These are phyloP conservation scores for Apeira syringaria DNA, from an alignment of 2,888 invertebrate species.

Conservation along the genomic window DNA sequence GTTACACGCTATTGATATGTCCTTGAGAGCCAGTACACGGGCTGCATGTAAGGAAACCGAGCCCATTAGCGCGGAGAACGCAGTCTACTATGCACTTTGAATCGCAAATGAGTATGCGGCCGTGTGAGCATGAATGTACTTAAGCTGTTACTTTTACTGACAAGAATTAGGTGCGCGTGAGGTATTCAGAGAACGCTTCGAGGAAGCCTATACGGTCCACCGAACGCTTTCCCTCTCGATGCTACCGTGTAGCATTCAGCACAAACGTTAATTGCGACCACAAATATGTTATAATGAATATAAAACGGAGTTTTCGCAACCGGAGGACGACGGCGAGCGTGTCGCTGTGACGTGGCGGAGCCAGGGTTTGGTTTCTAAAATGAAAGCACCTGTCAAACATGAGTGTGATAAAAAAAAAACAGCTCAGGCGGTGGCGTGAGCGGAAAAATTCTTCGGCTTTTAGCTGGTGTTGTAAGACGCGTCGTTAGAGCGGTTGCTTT, in stretches of 20 bases:
- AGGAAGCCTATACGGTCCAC: conserved; percentile 64
- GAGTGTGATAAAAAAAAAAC: no score
- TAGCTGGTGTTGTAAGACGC: conserved; percentile 29
- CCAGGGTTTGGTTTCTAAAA: conserved; percentile 55
- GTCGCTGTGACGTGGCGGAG: conserved; percentile 42
- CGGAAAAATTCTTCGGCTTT: conserved; percentile 37
- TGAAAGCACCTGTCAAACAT: conserved; percentile 58
- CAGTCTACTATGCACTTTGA: conserved; percentile 39
- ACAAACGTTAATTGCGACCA: conserved; percentile 48
- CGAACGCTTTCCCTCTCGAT: conserved; percentile 74
- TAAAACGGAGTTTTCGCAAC: conserved; percentile 47
- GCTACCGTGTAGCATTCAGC: conserved; percentile 57
- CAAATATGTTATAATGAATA: conserved; percentile 49
- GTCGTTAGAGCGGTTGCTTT: conserved; percentile 8
- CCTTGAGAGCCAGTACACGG: conserved; percentile 61
- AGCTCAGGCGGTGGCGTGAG: conserved; percentile 37
- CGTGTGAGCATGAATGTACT: conserved; percentile 46
- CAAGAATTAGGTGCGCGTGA: conserved; percentile 39
- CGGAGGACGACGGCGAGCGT: conserved; percentile 32
- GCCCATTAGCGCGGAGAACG: conserved; percentile 38
- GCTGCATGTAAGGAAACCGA: conserved; percentile 41
- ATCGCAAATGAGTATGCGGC: conserved; percentile 40
- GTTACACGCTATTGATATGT: conserved; percentile 67
- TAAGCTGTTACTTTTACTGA: conserved; percentile 55
- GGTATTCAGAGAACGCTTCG: conserved; percentile 37